Base-by-base conservation (phyloP, 2,888 invertebrate species). In the Diarsia brunnea region DNA sequence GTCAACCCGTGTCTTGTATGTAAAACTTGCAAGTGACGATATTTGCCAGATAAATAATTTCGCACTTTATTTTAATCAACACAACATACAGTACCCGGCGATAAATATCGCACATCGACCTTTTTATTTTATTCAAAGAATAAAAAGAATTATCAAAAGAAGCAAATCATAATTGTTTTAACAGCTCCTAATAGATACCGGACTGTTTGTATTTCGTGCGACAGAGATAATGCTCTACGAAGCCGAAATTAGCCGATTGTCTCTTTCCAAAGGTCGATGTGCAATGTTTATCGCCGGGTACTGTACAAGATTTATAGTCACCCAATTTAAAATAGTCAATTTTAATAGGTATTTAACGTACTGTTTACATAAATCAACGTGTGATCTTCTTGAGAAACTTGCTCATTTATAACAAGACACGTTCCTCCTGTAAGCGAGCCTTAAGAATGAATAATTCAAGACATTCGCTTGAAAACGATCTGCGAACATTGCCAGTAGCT, bases 371-470 rank as follows among this genome's bases (percentile, higher is more conserved):
- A 16, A 2, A 19, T 24, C 38, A 70, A 69, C 7, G 16, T 1
- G 19, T 4, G 10, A 55, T 24, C 3, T 16, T 1, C 1, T 27
- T 58, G 14, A 5, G 12, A 12, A 1, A 5, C 14, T 58, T 16
- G 1, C 16, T 14, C 16, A 31, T 14, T 47, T 14, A 5, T 16
- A 27, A 10, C 43, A 0, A 68, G 19, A 31, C 21, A 21, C 2
- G n/a, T 10, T 45, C n/a, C 11, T 27, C 43, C 5, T 78, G 43
- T 78, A 31, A 69, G 51, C 21, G 43, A n/a, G 49, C 38, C 49
- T 14, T 60, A 21, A 3, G 4, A 51, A 78, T 81, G 70, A 84
- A 84, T 82, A 55, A 82, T 82, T 83, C 81, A 82, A 61, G 64
- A 38, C 51, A 58, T 83, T 67, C 43, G 43, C 60, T 63, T 24